phyloP scores from a whole-genome alignment of 1,140 invertebrate species.

The Drosophila asahinai region DNA sequence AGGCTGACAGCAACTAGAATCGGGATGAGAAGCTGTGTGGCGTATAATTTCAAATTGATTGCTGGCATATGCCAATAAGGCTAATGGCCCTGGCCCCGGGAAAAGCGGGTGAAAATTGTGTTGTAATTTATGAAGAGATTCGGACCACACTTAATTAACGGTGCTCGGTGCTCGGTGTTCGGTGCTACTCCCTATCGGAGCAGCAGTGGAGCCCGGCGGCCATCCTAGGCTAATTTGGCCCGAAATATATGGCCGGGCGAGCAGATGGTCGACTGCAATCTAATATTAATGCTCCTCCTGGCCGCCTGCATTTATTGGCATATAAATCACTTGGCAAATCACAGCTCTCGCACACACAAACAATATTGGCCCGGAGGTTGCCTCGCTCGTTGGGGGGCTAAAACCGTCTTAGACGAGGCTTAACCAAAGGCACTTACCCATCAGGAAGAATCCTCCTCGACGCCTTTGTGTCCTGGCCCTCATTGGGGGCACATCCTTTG shows the following conservation, averaged over 20 bases:
- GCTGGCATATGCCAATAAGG: slow-evolving; percentile 63
- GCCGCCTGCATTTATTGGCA: slow-evolving; percentile 76
- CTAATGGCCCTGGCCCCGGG: slow-evolving; percentile 23
- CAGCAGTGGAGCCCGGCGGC: neutral
- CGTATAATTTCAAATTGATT: slow-evolving; percentile 67
- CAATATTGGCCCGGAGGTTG: neutral
- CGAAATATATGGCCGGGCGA: slow-evolving; percentile 53
- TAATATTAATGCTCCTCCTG: slow-evolving; percentile 65
- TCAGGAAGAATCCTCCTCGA: slow-evolving; percentile 18
- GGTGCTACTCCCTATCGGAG: neutral
- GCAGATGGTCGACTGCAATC: slow-evolving; percentile 44
- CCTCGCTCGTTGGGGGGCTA: neutral
- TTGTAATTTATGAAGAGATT: slow-evolving; percentile 73
- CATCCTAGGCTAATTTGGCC: slow-evolving; percentile 62
- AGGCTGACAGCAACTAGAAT: slow-evolving; percentile 51
- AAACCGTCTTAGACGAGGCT: slow-evolving; percentile 30
- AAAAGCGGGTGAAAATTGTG: slow-evolving; percentile 52
- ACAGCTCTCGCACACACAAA: slow-evolving; percentile 32
- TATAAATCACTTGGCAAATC: slow-evolving; percentile 73
- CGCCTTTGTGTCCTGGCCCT: slow-evolving; percentile 22
- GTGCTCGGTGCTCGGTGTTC: neutral
- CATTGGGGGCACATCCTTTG: slow-evolving; percentile 39
- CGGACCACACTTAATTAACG: slow-evolving; percentile 73
- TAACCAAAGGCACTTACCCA: slow-evolving; percentile 45
- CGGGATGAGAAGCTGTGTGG: slow-evolving; percentile 51